These are phyloP conservation scores for Sarcophaga rosellei DNA, from an alignment of 2,888 invertebrate species.

Conservation along the genomic window DNA sequence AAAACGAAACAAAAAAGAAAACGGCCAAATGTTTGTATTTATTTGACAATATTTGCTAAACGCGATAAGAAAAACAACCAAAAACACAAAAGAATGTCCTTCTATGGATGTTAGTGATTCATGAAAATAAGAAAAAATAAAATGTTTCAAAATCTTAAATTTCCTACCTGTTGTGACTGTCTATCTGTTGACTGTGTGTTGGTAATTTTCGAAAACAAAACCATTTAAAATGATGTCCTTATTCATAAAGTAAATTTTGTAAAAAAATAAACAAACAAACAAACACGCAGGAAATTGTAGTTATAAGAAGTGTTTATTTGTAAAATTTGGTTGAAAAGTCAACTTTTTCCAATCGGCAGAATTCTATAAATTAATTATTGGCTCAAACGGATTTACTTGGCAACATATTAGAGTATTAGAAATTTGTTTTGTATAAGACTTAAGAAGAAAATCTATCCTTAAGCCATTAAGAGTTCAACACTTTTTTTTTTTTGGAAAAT, in stretches of 20 bases:
- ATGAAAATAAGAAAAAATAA: slow-evolving; percentile 13
- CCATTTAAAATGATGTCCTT: slow-evolving; percentile 5
- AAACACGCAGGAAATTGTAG: background rate
- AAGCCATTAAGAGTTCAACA: no score
- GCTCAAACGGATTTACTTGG: no score
- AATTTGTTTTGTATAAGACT: no score
- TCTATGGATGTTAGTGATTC: background rate
- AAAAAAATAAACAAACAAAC: slow-evolving; percentile 3
- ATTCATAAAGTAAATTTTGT: slow-evolving; percentile 27
- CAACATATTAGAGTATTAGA: no score
- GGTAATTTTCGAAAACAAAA: background rate
- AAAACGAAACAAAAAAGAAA: no score
- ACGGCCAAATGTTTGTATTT: background rate
- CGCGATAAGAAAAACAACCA: slow-evolving; percentile 19
- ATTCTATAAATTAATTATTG: no score
- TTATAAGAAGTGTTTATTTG: no score
- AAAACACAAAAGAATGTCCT: slow-evolving; percentile 20
- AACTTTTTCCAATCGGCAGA: background rate
- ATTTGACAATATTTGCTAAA: slow-evolving; percentile 33
- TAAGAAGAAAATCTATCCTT: no score
- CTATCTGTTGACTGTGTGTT: slow-evolving; percentile 11
- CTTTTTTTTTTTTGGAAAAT: no score
- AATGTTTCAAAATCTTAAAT: background rate
- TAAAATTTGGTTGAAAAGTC: background rate
- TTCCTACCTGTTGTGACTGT: slow-evolving; percentile 2